phyloP scores from a whole-genome alignment of 2,888 invertebrate genomes.

The Spilosoma lubricipeda region DNA sequence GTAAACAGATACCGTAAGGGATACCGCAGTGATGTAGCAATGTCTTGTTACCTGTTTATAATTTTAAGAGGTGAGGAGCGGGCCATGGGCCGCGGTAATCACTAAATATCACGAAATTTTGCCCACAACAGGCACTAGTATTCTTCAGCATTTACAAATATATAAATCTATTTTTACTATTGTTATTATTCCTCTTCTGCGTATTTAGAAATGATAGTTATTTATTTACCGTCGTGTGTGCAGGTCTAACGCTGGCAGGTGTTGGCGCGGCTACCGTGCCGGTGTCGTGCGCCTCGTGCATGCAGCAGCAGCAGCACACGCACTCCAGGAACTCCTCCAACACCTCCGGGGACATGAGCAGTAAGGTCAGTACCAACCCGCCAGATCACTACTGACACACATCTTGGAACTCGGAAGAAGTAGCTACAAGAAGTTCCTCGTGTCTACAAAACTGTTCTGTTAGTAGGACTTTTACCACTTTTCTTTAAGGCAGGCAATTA shows the following conservation, averaged over 20 bases:
- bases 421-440: too few relatives aligned
- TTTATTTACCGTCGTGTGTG: background rate
- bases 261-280: constrained; percentile 37
- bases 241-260: constrained; percentile 47
- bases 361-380: constrained; percentile 67
- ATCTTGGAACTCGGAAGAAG: background rate
- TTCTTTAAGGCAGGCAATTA: background rate
- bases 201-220: background rate
- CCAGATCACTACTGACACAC: background rate
- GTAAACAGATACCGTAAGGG: too few relatives aligned
- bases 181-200: too few relatives aligned
- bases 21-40: too few relatives aligned
- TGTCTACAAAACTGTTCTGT: background rate
- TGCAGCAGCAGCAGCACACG: constrained; percentile 80
- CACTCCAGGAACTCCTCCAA: constrained; percentile 93
- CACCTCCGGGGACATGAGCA: constrained; percentile 87
- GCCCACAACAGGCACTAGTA: too few relatives aligned
- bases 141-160: too few relatives aligned
- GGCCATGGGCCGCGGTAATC: too few relatives aligned
- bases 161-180: too few relatives aligned
- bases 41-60: too few relatives aligned
- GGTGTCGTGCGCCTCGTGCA: constrained; percentile 65
- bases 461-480: background rate
- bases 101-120: too few relatives aligned
- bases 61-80: too few relatives aligned